Percentiles rank a stretch among this genome's conserved stretches.
These are phyloP conservation scores for Agrotis clavis DNA, from an alignment of 2,888 invertebrate species.

Conservation along the genomic window DNA sequence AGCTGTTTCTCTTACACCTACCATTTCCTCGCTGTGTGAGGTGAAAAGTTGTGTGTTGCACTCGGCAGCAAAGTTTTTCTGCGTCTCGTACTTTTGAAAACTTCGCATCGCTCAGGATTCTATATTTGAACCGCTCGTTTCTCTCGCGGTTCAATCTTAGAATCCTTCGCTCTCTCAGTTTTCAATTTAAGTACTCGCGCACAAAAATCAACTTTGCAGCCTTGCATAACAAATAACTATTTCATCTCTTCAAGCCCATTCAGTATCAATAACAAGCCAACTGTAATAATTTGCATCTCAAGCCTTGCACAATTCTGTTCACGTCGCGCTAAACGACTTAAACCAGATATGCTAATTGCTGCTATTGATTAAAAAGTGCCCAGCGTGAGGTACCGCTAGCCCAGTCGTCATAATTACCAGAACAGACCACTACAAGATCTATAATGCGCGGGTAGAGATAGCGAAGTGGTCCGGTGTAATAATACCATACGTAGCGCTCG, in stretches of 20 bases:
- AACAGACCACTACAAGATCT: slow-evolving; percentile 72
- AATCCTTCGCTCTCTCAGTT: no score
- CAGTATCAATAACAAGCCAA: slow-evolving; percentile 49
- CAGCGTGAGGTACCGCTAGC: slow-evolving; percentile 84
- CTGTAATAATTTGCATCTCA: slow-evolving; percentile 57
- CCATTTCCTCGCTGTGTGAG: no score
- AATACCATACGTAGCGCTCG: slow-evolving; percentile 83
- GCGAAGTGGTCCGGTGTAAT: slow-evolving; percentile 84
- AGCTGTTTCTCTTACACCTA: no score
- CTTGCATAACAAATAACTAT: no score
- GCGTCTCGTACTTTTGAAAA: no score
- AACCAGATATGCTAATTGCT: slow-evolving; percentile 86
- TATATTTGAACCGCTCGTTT: no score
- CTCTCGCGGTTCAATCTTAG: no score
- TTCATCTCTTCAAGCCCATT: slow-evolving; percentile 36
- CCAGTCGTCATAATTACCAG: slow-evolving; percentile 85
- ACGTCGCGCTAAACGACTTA: slow-evolving; percentile 70
- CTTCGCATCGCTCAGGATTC: no score
- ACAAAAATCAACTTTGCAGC: no score
- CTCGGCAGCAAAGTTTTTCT: no score
- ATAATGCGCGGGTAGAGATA: slow-evolving; percentile 83
- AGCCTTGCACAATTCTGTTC: slow-evolving; percentile 69
- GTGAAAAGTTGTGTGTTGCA: no score
- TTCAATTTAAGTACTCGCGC: no score
- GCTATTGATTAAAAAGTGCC: slow-evolving; percentile 85